These are phyloP conservation scores for Syrrhaptes paradoxus DNA, from an alignment of 2,113 vertebrate genomes.

Conservation along the genomic window DNA sequence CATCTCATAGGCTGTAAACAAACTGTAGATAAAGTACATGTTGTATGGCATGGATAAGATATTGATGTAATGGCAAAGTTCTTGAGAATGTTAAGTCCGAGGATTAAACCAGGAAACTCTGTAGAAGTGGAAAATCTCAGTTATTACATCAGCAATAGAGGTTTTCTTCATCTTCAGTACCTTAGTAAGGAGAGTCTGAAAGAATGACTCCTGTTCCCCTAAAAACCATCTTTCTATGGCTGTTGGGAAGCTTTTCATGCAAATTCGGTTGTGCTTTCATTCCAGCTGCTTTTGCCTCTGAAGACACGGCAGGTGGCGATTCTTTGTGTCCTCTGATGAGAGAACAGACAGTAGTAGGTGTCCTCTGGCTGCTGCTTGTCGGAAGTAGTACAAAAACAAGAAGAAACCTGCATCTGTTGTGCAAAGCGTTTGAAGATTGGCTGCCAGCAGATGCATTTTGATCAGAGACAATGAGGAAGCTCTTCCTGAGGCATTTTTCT, in stretches of 20 bases:
- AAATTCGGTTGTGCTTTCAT: neutral
- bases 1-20: neutral
- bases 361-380: neutral
- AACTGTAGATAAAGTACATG: neutral
- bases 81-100: neutral
- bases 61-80: fast-evolving
- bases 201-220: neutral
- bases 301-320: fast-evolving
- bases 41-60: neutral
- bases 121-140: neutral
- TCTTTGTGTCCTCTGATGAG: neutral
- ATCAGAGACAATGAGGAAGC: neutral
- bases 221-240: neutral
- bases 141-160: neutral
- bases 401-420: neutral
- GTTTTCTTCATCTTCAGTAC: neutral
- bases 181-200: neutral
- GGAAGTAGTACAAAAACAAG: neutral
- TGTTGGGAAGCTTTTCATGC: neutral
- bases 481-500: conserved; percentile 2
- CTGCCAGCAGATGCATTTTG: conserved; percentile 20
- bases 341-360: neutral
- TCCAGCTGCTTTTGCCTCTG: neutral
- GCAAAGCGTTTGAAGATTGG: fast-evolving
- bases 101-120: neutral